Evolutionary conservation across 2,113 vertebrate genomes (phyloP).

Genomic region (Cavia aperea): DNA sequence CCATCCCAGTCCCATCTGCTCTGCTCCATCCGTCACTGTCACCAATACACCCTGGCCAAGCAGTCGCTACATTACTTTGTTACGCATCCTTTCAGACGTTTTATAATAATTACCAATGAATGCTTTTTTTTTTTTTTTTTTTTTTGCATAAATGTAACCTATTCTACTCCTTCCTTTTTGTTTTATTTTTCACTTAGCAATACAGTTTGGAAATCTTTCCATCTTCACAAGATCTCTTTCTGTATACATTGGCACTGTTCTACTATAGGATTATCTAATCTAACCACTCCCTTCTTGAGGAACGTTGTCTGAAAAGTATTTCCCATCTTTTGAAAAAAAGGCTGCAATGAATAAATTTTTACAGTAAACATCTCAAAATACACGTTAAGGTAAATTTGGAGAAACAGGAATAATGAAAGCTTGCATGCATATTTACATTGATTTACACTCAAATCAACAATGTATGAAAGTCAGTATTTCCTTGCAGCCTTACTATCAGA

Average conservation of each 20-base stretch:
- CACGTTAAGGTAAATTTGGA: not conserved
- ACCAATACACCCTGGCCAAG: not conserved
- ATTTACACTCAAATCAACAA: not conserved
- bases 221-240: not conserved
- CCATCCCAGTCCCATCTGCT: not conserved
- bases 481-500: not conserved
- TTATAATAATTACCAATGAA: not conserved
- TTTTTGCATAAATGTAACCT: not conserved
- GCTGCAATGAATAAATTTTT: not conserved
- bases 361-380: not conserved
- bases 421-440: not conserved
- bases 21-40: not conserved
- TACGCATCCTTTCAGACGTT: not conserved
- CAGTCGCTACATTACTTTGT: not conserved
- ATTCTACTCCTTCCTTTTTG: not conserved
- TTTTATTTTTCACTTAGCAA: not conserved
- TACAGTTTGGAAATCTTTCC: slow-evolving; percentile 18
- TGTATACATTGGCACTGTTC: not conserved
- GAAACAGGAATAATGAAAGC: not conserved
- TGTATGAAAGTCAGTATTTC: not conserved
- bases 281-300: not conserved
- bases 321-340: not conserved
- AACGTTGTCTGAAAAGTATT: not conserved
- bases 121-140: not conserved
- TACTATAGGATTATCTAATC: not conserved